Evolutionary conservation across 2,888 invertebrate genomes (phyloP), one percentile per base, ranked within the genome.

Genomic region (Eumerus sabulonum): DNA sequence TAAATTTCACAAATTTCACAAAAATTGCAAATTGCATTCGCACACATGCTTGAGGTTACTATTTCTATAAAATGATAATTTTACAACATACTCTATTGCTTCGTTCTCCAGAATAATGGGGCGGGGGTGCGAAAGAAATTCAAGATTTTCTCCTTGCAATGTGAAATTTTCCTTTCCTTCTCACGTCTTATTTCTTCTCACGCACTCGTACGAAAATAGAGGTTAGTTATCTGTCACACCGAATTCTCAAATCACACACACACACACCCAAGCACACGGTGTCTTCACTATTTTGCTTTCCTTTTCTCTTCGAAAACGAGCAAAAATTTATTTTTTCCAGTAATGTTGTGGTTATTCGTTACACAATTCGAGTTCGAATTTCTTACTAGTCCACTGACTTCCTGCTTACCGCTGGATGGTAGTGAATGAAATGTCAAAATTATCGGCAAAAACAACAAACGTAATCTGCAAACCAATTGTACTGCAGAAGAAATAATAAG

Each of bases 201-300:
- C 67, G 77, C 77, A 73, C 72, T 63, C 62, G 67, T 67, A 73
- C 67, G 62, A 77, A 77, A 77, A 77, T 77, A 77, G 73, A 77
- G 77, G 77, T 77, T 77, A 77, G 77, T 73, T 77, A 77, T 77
- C 67, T 72, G 77, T 77, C 77, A 73, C 72, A 73, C 72, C 38
- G 77, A 73, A 53, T 68, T 77, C 72, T 77, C 77, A 77, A 77
- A 51, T 76, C 70, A 82, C 84, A 72, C 81, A 76, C 84, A 81
- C 82, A 38, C 57, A 62, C 42, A 54, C 59, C 35, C 48, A 45
- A 17, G 57, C 72, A 85, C 82, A 84, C 85, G 83, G 83, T 82
- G 82, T 82, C 67, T 76, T 67, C 70, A 73, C 82, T 84, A 11
- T 35, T 62, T 42, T 11, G 62, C 70, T 76, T 82, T 84, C 17